Evolutionary conservation across 2,888 invertebrate species (phyloP), one percentile per base, ranked within the genome.

Genomic region (Periphyllus acericola): DNA sequence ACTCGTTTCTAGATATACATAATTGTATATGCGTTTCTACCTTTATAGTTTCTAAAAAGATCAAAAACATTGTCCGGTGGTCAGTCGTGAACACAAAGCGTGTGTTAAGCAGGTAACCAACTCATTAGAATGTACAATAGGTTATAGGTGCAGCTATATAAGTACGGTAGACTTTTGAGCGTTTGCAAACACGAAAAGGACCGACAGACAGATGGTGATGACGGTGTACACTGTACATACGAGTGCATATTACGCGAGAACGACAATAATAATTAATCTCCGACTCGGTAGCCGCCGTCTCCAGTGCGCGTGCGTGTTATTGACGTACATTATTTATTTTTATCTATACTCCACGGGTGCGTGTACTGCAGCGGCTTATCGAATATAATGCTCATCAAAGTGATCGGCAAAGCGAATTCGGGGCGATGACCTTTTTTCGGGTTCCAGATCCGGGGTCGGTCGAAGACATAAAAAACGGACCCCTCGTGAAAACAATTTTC

Each of bases 211-310:
- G 32, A 34, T 8, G 25, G 25, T 6, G 25, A 60, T 60, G 60
- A 55, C 19, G 55, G 19, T 17, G 14, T 55, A 19, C n/a, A n/a
- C n/a, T n/a, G n/a, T 55, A 55, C 9, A 9, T 68, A n/a, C 9
- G 9, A 68, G 68, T 60, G 68, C 8, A n/a, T 6, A n/a, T 25
- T 8, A n/a, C 11, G n/a, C 68, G 17, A 29, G 68, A 66, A 66
- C n/a, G 1, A n/a, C 29, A 36, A 80, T 80, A 60, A 80, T 36
- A 80, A 80, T 80, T 80, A 60, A 36, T 80, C 36, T 36, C 36
- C 5, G 36, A 25, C 60, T 25, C 6, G 3, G 60, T 36, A 17
- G 8, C 55, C 34, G 55, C 55, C 34, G 55, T 55, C 17, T 36
- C n/a, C 25, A 78, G 19, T 60, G 55, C 55, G 25, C 8, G 60